Evolutionary conservation across 64 coral and sea anemone genomes (phyloP).

Genomic region (Stylophora pistillata): DNA sequence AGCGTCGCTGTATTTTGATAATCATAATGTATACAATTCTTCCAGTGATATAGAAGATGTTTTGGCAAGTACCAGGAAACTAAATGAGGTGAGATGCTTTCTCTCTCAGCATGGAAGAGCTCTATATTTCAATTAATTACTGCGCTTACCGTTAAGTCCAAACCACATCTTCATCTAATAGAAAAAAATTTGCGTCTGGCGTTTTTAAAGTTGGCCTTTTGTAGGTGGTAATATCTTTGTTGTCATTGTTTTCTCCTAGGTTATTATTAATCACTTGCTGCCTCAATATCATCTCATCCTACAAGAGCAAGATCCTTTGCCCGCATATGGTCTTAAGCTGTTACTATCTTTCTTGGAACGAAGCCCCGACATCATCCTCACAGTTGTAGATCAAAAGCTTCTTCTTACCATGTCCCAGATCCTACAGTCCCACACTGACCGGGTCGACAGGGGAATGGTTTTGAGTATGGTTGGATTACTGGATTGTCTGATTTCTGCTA

Average conservation of each 20-base stretch:
- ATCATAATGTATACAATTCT: constrained; percentile 49
- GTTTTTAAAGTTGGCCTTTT: not conserved
- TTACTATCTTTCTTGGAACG: constrained; percentile 79
- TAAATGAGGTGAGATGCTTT: constrained; percentile 50
- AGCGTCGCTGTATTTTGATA: constrained; percentile 70
- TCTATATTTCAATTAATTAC: no score
- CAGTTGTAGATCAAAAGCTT: constrained; percentile 78
- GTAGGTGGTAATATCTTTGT: not conserved
- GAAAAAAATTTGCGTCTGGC: no score
- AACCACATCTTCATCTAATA: no score
- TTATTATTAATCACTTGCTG: constrained; percentile 79
- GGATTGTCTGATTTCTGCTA: constrained; percentile 69
- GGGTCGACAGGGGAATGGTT: constrained; percentile 58
- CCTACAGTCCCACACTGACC: constrained; percentile 59
- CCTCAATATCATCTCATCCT: constrained; percentile 89
- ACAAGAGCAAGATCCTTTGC: constrained; percentile 98
- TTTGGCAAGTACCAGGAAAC: constrained; percentile 40
- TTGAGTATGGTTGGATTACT: constrained; percentile 76
- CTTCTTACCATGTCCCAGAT: constrained; percentile 72
- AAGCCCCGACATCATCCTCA: constrained; percentile 68
- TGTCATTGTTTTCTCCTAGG: constrained; percentile 40
- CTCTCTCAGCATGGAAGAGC: no score
- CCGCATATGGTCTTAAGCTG: constrained; percentile 89
- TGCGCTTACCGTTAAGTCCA: no score
- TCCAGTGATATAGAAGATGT: constrained; percentile 37